Conservation (phyloP, 2,113 vertebrate species). For the Cyphomyrus plagiostoma region DNA sequence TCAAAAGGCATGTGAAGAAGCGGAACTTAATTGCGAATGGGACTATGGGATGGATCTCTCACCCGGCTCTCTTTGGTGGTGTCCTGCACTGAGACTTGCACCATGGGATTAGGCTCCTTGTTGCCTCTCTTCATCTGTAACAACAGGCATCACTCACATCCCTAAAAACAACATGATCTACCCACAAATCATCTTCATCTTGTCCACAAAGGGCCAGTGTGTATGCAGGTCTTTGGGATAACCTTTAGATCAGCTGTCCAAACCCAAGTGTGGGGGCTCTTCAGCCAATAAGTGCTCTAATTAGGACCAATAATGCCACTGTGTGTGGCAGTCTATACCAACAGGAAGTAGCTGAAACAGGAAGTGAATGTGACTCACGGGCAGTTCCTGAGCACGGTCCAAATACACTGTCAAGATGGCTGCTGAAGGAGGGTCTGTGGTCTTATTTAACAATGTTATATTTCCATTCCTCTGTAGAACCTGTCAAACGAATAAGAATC, state of each 20-base stretch:
- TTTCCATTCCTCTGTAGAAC: slow-evolving; percentile 68
- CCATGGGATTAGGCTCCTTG: slow-evolving; percentile 80
- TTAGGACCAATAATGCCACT: background rate
- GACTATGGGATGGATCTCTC: slow-evolving; percentile 14
- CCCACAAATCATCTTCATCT: background rate
- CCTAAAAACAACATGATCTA: background rate
- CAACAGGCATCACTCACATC: background rate
- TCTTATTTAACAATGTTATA: slow-evolving; percentile 53
- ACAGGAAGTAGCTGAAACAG: slow-evolving; percentile 40
- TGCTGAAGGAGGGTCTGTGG: slow-evolving; percentile 70
- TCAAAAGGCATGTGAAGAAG: background rate
- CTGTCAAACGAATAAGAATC: slow-evolving; percentile 41
- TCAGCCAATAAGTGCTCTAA: background rate
- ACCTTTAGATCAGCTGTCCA: background rate
- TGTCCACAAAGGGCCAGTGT: background rate
- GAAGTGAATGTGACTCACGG: slow-evolving; percentile 57
- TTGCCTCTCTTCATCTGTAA: slow-evolving; percentile 78
- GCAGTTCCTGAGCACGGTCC: slow-evolving; percentile 82
- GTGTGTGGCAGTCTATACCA: slow-evolving; percentile 6
- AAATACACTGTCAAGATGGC: slow-evolving; percentile 83
- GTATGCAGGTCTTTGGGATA: background rate
- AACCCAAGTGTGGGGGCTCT: background rate
- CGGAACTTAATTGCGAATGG: background rate
- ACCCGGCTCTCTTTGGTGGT: slow-evolving; percentile 81
- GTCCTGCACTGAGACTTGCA: slow-evolving; percentile 77